These are phyloP conservation scores for Flexamia atlantica DNA, from an alignment of 2,888 invertebrate species.

Conservation along the genomic window DNA sequence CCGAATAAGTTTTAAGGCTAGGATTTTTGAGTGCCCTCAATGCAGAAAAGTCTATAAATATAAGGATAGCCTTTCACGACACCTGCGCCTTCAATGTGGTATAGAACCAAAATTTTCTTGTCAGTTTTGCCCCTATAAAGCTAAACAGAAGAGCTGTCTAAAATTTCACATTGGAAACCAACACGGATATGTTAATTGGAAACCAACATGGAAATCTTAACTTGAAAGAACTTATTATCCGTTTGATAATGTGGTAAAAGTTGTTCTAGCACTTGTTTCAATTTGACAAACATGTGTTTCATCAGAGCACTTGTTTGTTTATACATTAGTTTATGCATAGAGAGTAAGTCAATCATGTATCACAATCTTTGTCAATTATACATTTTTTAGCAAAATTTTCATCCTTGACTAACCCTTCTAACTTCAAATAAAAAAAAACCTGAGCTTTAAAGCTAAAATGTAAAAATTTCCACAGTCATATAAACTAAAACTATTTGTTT, in stretches of 20 bases:
- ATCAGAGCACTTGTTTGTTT: no score
- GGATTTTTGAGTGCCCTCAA: conserved; percentile 73
- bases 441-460: no score
- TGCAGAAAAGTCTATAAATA: conserved; percentile 54
- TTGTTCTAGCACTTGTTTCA: neutral
- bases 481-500: no score
- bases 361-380: no score
- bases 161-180: conserved; percentile 1
- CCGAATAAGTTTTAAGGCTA: neutral
- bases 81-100: conserved; percentile 66
- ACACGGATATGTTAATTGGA: neutral
- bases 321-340: no score
- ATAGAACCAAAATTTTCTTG: conserved; percentile 68
- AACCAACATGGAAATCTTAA: no score
- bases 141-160: conserved; percentile 56
- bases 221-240: neutral
- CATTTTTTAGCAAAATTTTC: no score
- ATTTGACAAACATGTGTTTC: no score
- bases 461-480: no score
- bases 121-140: conserved; percentile 65
- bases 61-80: conserved; percentile 57
- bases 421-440: no score
- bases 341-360: no score
- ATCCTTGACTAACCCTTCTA: no score
- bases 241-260: neutral